A percentile compares a stretch with the other conserved stretches of the same genome.
Conservation (phyloP, 2,888 invertebrate species). For the Drosophila mulleri region DNA sequence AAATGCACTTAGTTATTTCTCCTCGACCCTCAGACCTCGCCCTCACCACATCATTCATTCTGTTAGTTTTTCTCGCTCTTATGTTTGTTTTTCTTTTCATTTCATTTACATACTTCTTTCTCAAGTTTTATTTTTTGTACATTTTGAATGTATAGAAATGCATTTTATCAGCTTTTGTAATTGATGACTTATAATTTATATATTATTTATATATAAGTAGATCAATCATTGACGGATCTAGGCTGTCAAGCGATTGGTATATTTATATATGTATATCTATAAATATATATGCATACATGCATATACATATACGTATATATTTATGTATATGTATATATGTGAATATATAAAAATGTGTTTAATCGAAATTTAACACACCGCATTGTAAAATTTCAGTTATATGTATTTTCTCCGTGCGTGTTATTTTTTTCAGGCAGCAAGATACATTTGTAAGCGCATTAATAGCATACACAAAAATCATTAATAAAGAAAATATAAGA, state of each 20-base stretch:
- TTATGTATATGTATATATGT: constrained; percentile 40
- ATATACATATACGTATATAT: constrained; percentile 29
- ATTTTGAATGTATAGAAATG: constrained; percentile 70
- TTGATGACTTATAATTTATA: constrained; percentile 52
- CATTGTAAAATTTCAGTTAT: constrained; percentile 54
- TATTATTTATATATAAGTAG: constrained; percentile 34
- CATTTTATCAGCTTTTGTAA: constrained; percentile 65
- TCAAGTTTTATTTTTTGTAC: constrained; percentile 55
- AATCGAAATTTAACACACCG: constrained; percentile 43
- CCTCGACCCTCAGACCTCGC: background rate
- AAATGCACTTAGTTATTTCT: constrained; percentile 21
- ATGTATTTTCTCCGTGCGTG: constrained; percentile 45
- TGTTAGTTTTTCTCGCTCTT: constrained; percentile 15
- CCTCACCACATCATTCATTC: constrained; percentile 11
- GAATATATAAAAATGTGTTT: constrained; percentile 37
- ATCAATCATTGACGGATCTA: constrained; percentile 22
- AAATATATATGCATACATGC: constrained; percentile 35
- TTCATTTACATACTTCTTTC: constrained; percentile 18
- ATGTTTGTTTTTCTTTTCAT: constrained; percentile 14
- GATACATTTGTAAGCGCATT: constrained; percentile 67
- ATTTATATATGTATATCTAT: constrained; percentile 37
- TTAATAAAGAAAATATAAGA: constrained; percentile 26
- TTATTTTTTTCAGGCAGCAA: constrained; percentile 49
- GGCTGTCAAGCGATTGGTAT: constrained; percentile 24
- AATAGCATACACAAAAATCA: constrained; percentile 46